Base-by-base conservation (phyloP, 2,888 invertebrate species). In the Dromius quadrimaculatus region DNA sequence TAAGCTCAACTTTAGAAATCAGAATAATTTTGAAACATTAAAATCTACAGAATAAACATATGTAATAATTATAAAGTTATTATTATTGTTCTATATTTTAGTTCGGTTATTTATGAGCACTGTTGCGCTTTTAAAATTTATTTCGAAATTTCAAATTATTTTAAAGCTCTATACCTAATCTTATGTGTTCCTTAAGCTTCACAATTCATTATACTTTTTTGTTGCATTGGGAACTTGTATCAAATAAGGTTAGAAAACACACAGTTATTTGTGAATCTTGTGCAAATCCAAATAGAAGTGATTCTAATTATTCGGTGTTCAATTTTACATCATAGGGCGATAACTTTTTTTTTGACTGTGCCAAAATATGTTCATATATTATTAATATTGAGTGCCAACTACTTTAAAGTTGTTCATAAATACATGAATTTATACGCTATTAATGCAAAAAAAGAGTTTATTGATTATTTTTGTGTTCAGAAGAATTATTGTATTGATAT, bases 71-170 rank as follows among this genome's bases (percentile, higher is more conserved):
- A 15, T 54, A 54, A 23, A 32, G n/a, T 28, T 41, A 41, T 8
- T 5, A 28, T 54, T 54, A 54, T 54, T 54, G 50, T 54, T 54
- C 47, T 28, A 54, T 54, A 47, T 50, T 50, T 28, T 50, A 50
- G 50, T 50, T 34, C 9, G 11, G 15, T 1, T 54, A 9, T 28
- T 41, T 11, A 11, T 54, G 50, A 54, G 50, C 50, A 11, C 28
- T 54, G 50, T 54, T 54, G 50, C 50, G 28, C 28, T 54, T 54
- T 54, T 28, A 28, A 54, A 1, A 54, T 28, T 54, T 28, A 23
- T 15, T 54, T 54, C 28, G 50, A 54, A 28, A 54, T 15, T 28
- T 41, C 15, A 15, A 28, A 41, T 15, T 15, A 41, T 15, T 41
- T 54, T 54, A 54, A n/a, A 54, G 50, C 50, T 54, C 50, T 54